Base-by-base conservation (phyloP, 2,113 vertebrate species). In the Macrotus californicus region DNA sequence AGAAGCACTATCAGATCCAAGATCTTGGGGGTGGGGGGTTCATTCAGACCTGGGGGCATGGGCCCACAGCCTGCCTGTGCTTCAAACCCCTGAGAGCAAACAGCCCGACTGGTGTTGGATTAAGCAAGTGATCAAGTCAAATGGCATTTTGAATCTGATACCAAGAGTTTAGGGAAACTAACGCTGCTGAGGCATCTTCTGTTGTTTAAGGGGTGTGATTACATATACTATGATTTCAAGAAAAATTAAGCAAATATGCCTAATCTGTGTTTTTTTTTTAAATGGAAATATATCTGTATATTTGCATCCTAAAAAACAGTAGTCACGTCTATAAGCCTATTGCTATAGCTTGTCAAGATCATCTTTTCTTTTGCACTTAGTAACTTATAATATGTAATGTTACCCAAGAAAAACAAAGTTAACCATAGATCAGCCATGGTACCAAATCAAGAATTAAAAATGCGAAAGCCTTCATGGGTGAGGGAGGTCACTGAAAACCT, bases 361-460 rank as follows among this genome's bases (percentile, higher is more conserved):
- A 70, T 70, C 18, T 88, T 92, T 75, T 66, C 43, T 91, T 95
- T 88, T 50, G 14, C 2, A 85, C n/a, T 91, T 93, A 92, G 39
- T 59, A 59, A 81, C 24, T 80, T 83, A 79, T 31, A 69, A 36
- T 70, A 64, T 36, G 24, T 48, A 84, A 67, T 48, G 16, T 59
- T 86, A 95, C 13, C 19, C 50, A 87, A 89, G 21, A 52, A 16
- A 94, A 56, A 59, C 2, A 86, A 77, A 89, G 18, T 54, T 69
- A 41, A 77, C 41, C 43, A 82, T 66, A 4, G 89, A 22, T 50
- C 61, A 85, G 13, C n/a, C 36, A 67, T 21, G 16, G 15, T 69
- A 29, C 15, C 61, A 88, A 73, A 73, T 77, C 34, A 54, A 15
- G 21, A 6, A 8, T 79, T 80, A 88, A 34, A 87, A 41, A 72